Percentiles rank a stretch among this genome's conserved stretches.
These are phyloP conservation scores for Austrofundulus limnaeus DNA, from an alignment of 2,113 vertebrate species.

Conservation along the genomic window DNA sequence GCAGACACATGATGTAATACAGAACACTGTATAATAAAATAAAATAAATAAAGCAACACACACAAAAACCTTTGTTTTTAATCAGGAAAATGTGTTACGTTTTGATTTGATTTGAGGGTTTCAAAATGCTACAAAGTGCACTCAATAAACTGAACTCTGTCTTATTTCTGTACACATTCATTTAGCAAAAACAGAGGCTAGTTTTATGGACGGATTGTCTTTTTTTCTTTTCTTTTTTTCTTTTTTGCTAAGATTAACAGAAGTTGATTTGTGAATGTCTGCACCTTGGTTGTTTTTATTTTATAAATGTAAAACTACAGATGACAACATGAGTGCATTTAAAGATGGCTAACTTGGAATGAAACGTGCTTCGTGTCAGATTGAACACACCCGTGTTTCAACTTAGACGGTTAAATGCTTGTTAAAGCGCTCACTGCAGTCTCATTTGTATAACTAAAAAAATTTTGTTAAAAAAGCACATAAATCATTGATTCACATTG, in stretches of 20 bases:
- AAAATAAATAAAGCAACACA: slow-evolving; percentile 39
- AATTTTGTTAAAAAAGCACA: background rate
- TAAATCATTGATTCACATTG: background rate
- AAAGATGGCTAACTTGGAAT: background rate
- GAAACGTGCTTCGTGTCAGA: slow-evolving; percentile 2
- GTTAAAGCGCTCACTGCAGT: slow-evolving; percentile 33
- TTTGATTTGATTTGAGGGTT: slow-evolving; percentile 13
- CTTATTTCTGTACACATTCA: slow-evolving; percentile 14
- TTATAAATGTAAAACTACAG: background rate
- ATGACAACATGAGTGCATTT: slow-evolving; percentile 23
- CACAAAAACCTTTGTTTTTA: slow-evolving; percentile 16
- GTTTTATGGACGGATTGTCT: slow-evolving; percentile 5
- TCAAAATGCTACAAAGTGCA: slow-evolving; percentile 58
- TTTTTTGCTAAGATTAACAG: slow-evolving; percentile 1
- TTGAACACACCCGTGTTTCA: slow-evolving; percentile 33
- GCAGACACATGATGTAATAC: slow-evolving; percentile 64
- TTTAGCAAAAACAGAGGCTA: slow-evolving; percentile 10
- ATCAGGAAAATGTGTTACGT: background rate
- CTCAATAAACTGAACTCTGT: slow-evolving; percentile 40
- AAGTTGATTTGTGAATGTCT: background rate
- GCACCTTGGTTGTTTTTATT: background rate
- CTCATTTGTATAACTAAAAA: background rate
- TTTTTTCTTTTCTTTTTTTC: slow-evolving; percentile 1
- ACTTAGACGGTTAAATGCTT: slow-evolving; percentile 39
- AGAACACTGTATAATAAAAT: slow-evolving; percentile 49